phyloP scores from a whole-genome alignment of 2,113 vertebrate genomes.

The Salvelinus fontinalis region DNA sequence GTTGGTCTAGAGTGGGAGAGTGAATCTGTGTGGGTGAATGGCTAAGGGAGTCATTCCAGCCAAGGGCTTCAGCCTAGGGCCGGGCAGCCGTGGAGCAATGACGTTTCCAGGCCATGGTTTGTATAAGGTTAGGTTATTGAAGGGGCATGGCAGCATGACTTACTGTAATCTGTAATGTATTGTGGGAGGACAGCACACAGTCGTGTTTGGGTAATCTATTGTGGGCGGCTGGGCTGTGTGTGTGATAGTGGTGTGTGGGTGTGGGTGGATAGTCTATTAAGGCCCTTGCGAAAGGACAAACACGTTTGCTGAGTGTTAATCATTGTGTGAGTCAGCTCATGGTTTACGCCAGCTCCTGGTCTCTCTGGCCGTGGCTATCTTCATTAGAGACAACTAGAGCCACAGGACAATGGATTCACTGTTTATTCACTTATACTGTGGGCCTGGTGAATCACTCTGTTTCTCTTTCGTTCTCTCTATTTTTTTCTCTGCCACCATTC shows the following conservation, averaged over 20 bases:
- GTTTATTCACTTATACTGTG: conserved; percentile 52
- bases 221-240: conserved; percentile 13
- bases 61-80: too few species aligned
- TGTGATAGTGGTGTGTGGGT: too few species aligned
- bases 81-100: too few species aligned
- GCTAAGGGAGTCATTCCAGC: too few species aligned
- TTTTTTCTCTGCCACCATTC: too few species aligned
- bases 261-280: neutral
- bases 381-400: conserved; percentile 71
- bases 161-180: neutral
- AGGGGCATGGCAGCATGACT: neutral
- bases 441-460: conserved; percentile 10
- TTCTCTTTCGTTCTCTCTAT: neutral
- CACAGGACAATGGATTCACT: conserved; percentile 63
- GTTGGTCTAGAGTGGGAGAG: too few species aligned
- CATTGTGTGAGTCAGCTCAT: conserved; percentile 56
- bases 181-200: neutral
- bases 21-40: too few species aligned
- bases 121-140: neutral
- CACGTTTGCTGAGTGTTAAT: conserved; percentile 59
- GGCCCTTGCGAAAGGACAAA: conserved; percentile 38
- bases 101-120: neutral
- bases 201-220: neutral
- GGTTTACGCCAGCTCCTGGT: conserved; percentile 34
- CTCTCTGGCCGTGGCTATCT: conserved; percentile 52